Conservation (phyloP, 2,888 invertebrate species). For the Notodonta ziczac region DNA sequence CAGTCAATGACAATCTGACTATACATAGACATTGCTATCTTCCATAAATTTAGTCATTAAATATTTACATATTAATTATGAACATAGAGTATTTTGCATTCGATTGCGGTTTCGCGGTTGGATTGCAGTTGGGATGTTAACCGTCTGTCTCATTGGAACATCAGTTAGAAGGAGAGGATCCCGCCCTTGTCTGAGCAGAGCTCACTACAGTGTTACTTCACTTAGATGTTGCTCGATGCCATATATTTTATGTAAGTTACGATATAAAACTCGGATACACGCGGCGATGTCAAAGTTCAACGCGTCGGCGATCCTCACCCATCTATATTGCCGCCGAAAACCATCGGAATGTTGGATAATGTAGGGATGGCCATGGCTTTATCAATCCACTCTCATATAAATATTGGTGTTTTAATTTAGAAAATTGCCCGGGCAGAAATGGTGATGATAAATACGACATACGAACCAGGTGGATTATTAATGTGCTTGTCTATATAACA, state of each 20-base stretch:
- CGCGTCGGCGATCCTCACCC: slow-evolving; percentile 34
- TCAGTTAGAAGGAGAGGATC: not conserved
- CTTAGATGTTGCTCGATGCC: slow-evolving; percentile 27
- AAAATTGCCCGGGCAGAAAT: no score
- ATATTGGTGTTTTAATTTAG: not conserved
- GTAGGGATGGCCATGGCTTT: slow-evolving; percentile 5
- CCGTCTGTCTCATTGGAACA: not conserved
- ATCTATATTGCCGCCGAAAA: slow-evolving; percentile 37
- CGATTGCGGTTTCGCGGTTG: no score
- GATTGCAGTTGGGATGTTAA: no score
- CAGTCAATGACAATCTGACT: no score
- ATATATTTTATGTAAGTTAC: slow-evolving; percentile 29
- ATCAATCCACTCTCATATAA: not conserved
- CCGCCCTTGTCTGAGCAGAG: not conserved
- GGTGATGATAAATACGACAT: no score
- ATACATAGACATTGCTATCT: no score
- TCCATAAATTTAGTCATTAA: no score
- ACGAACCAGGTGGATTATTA: no score
- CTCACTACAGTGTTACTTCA: slow-evolving; percentile 20
- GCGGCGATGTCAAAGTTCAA: slow-evolving; percentile 52
- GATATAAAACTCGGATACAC: slow-evolving; percentile 39
- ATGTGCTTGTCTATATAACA: no score
- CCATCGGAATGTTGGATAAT: slow-evolving; percentile 38
- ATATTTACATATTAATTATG: no score
- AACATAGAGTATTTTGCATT: no score